Conservation (phyloP, 2,888 invertebrate species). For the Branchellion lobata region DNA sequence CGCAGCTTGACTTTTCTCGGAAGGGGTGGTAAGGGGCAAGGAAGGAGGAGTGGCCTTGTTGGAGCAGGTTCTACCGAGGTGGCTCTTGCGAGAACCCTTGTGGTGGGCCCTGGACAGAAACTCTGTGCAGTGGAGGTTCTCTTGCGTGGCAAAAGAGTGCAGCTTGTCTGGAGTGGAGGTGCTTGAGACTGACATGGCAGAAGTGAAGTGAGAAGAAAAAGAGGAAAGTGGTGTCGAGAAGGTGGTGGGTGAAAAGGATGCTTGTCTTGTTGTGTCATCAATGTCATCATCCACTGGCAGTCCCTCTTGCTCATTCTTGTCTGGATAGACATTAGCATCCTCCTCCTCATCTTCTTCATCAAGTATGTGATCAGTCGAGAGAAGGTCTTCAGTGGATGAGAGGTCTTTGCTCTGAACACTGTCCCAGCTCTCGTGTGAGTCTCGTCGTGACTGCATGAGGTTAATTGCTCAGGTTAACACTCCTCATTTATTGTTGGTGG, state of each 20-base stretch:
- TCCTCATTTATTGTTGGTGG: too few species aligned
- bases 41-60: neutral
- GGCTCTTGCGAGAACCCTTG: neutral
- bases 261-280: neutral
- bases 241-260: too few species aligned
- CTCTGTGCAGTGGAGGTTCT: neutral
- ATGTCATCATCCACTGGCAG: neutral
- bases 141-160: neutral
- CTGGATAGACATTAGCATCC: too few species aligned
- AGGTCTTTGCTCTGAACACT: neutral
- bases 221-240: neutral
- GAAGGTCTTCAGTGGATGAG: slow-evolving; percentile 13
- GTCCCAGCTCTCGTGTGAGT: neutral
- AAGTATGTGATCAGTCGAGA: neutral
- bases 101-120: neutral
- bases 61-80: neutral
- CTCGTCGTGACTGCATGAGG: neutral
- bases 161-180: neutral
- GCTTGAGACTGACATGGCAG: neutral
- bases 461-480: too few species aligned
- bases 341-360: slow-evolving; percentile 2
- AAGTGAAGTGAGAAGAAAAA: neutral
- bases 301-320: too few species aligned
- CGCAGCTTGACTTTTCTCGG: too few species aligned
- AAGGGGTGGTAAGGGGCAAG: neutral